Evolutionary conservation across 2,113 vertebrate species (phyloP).

Genomic region (Pachyramphus minor): DNA sequence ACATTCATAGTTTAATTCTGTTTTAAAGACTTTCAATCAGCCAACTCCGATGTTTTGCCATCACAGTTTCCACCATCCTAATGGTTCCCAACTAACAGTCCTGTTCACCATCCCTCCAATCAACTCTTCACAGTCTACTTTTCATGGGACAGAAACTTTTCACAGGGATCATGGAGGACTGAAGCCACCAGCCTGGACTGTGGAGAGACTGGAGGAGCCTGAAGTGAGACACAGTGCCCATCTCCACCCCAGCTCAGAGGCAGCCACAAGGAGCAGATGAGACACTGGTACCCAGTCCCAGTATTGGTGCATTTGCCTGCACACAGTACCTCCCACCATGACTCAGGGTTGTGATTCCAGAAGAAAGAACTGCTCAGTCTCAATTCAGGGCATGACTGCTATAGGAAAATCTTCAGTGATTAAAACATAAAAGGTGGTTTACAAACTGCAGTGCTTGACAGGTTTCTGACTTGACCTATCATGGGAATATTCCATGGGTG

Average conservation of each 20-base stretch:
- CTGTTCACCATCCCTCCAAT: background rate
- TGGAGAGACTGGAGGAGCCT: background rate
- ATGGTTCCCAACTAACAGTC: background rate
- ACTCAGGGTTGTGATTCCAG: background rate
- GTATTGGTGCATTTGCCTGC: background rate
- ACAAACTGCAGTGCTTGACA: background rate
- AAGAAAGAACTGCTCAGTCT: background rate
- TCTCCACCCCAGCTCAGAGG: background rate
- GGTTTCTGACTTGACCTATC: background rate
- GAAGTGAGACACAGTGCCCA: background rate
- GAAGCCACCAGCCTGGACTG: background rate
- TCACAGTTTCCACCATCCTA: background rate
- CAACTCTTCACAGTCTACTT: background rate
- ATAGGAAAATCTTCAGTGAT: background rate
- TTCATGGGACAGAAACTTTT: background rate
- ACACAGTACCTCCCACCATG: rapidly evolving
- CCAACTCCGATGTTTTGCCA: background rate
- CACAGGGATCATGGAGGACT: background rate
- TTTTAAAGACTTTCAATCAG: background rate
- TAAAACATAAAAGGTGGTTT: background rate
- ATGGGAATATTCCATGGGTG: background rate
- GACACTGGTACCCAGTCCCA: background rate
- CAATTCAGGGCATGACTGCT: rapidly evolving
- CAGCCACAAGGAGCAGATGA: background rate
- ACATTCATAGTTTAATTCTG: background rate